Evolutionary conservation across 2,888 invertebrate genomes (phyloP).

Genomic region (Octodonta nipae): DNA sequence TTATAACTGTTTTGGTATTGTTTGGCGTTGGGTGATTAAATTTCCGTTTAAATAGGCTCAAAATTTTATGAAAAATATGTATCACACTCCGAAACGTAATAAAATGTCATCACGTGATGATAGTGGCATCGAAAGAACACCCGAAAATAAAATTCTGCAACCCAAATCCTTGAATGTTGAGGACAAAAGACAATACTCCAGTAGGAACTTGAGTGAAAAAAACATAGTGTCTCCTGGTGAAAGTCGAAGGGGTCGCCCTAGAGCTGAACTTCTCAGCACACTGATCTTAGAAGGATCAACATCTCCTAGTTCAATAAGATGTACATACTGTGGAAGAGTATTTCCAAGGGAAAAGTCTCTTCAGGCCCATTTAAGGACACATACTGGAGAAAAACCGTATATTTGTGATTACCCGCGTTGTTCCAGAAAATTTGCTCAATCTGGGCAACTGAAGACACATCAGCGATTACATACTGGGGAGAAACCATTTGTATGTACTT

Average conservation of each 20-base stretch:
- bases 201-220: constrained; percentile 21
- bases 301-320: constrained; percentile 55
- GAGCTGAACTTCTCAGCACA: constrained; percentile 53
- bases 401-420: constrained; percentile 61
- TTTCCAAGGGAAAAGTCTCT: constrained; percentile 65
- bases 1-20: background rate
- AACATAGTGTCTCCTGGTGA: constrained; percentile 29
- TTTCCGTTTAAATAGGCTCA: constrained; percentile 16
- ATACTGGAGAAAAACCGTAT: constrained; percentile 61
- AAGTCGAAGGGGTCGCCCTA: constrained; percentile 51
- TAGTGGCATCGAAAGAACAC: constrained; percentile 22
- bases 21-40: constrained; percentile 20
- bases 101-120: constrained; percentile 18
- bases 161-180: constrained; percentile 21
- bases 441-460: constrained; percentile 65
- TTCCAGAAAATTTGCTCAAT: constrained; percentile 58
- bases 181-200: constrained; percentile 27
- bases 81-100: constrained; percentile 24
- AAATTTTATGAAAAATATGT: constrained; percentile 20
- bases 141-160: constrained; percentile 22
- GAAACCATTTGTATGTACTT: constrained; percentile 58
- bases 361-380: constrained; percentile 53
- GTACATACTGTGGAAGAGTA: constrained; percentile 54
- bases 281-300: constrained; percentile 57
- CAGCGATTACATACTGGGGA: constrained; percentile 65